These are phyloP conservation scores for Podarcis cretensis DNA, from an alignment of 2,113 vertebrate species.

Conservation along the genomic window DNA sequence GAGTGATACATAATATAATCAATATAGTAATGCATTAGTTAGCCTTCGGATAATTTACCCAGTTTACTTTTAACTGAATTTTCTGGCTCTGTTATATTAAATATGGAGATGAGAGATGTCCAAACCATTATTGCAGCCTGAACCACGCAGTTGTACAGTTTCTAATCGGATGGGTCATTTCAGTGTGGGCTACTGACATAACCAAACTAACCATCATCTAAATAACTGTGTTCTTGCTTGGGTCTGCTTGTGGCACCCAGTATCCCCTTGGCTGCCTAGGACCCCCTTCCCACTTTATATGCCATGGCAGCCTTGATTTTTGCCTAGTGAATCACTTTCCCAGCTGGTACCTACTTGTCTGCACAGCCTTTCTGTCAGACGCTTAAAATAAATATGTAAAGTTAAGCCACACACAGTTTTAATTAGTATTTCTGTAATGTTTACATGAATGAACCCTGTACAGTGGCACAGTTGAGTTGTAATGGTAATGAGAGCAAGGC, in stretches of 20 bases:
- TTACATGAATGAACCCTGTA: too few species aligned
- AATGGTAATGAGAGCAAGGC: too few species aligned
- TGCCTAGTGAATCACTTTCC: not conserved
- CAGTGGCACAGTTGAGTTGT: too few species aligned
- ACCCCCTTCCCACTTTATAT: too few species aligned
- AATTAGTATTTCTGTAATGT: not conserved
- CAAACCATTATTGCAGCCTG: too few species aligned
- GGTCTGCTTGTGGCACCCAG: too few species aligned
- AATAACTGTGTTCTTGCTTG: too few species aligned
- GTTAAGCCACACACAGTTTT: not conserved
- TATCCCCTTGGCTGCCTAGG: too few species aligned
- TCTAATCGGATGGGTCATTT: too few species aligned
- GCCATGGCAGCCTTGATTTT: not conserved
- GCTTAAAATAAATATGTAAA: not conserved
- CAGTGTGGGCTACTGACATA: too few species aligned
- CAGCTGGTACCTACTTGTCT: not conserved
- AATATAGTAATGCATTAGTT: not conserved
- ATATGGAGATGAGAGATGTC: not conserved
- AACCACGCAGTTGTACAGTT: too few species aligned
- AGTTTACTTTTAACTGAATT: not conserved
- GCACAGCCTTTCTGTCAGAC: not conserved
- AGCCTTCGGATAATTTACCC: fast-evolving
- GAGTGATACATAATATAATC: not conserved
- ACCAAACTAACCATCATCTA: too few species aligned
- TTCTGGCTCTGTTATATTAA: not conserved